Evolutionary conservation across 1,140 invertebrate species (phyloP).

Genomic region (Polypedilum vanderplanki): DNA sequence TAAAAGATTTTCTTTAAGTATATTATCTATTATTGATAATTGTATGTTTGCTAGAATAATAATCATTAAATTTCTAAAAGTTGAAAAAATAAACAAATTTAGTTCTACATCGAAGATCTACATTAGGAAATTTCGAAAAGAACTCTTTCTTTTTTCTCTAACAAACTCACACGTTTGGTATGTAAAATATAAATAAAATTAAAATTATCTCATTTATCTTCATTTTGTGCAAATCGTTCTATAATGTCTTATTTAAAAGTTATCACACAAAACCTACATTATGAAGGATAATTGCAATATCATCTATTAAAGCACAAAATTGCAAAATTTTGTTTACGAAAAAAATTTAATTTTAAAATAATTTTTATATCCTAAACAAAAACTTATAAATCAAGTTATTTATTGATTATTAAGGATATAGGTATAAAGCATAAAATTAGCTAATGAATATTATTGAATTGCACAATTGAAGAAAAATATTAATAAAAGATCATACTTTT

Average conservation of each 20-base stretch:
- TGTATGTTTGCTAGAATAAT: too few relatives aligned
- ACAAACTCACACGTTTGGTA: background rate
- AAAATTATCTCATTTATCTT: background rate
- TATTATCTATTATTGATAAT: too few relatives aligned
- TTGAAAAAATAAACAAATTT: too few relatives aligned
- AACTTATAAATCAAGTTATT: background rate
- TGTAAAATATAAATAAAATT: constrained; percentile 1
- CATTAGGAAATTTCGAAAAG: background rate
- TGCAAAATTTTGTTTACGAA: background rate
- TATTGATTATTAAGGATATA: background rate
- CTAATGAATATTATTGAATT: background rate
- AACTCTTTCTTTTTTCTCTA: constrained; percentile 4
- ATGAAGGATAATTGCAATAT: background rate
- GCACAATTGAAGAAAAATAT: background rate
- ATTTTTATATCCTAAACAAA: background rate
- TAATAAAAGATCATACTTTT: background rate
- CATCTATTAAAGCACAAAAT: background rate
- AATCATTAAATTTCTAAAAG: too few relatives aligned
- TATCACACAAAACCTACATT: background rate
- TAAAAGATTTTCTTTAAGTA: too few relatives aligned
- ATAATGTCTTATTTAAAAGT: background rate
- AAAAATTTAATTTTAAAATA: background rate
- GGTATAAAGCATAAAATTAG: background rate
- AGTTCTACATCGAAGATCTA: too few relatives aligned
- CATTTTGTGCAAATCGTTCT: background rate